Conservation (phyloP, 2,113 vertebrate species). For the Microtus pennsylvanicus region DNA sequence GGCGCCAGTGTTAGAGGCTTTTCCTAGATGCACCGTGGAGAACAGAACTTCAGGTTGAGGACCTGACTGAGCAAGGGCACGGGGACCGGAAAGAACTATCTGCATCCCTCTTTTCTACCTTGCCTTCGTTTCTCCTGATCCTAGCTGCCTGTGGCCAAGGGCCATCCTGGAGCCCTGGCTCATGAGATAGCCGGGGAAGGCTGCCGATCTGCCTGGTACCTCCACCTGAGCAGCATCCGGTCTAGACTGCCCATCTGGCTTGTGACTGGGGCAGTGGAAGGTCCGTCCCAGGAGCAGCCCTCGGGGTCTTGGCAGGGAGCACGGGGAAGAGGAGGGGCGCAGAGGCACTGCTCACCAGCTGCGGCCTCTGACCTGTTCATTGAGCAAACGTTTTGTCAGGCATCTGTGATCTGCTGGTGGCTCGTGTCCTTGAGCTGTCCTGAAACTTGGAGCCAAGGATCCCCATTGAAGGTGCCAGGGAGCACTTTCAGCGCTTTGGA, state of each 20-base stretch:
- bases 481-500: neutral
- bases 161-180: neutral
- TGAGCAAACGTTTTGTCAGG: neutral
- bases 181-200: neutral
- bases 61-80: neutral
- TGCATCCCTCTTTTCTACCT: neutral
- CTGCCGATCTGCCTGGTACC: neutral
- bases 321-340: no score
- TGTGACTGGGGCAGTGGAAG: accelerated
- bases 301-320: neutral
- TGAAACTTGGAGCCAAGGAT: neutral
- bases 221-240: neutral
- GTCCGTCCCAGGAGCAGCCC: neutral
- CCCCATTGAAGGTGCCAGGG: neutral
- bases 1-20: neutral
- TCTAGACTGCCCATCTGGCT: neutral
- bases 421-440: neutral
- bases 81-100: neutral
- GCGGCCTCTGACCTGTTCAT: neutral
- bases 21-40: neutral
- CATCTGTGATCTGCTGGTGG: no score
- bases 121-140: neutral
- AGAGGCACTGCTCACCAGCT: neutral
- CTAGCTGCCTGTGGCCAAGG: neutral
- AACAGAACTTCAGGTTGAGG: neutral